Evolutionary conservation across 2,888 invertebrate species (phyloP).

Genomic region (Xylophagus ater): DNA sequence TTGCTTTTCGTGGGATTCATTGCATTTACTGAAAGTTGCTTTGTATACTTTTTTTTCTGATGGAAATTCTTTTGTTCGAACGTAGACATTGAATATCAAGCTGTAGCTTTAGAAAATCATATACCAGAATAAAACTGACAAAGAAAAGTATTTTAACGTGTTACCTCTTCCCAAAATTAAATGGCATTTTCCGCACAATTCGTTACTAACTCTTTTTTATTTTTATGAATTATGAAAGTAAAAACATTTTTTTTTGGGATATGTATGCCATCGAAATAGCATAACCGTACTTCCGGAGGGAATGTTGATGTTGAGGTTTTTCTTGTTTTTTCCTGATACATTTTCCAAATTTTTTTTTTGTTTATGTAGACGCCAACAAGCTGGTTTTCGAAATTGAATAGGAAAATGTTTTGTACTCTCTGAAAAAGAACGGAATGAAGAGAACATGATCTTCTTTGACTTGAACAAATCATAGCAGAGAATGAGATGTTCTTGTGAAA

Average conservation of each 20-base stretch:
- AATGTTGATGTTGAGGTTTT: conserved; percentile 12
- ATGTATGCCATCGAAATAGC: conserved; percentile 16
- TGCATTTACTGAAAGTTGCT: no score
- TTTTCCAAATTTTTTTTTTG: conserved; percentile 4
- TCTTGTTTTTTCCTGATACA: not conserved
- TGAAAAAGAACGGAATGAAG: conserved; percentile 1
- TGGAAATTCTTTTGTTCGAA: no score
- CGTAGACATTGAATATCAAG: no score
- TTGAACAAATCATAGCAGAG: conserved; percentile 4
- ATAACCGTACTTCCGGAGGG: conserved; percentile 17
- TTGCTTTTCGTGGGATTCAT: no score
- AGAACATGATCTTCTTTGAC: conserved; percentile 10
- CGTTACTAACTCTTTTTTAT: conserved; percentile 18
- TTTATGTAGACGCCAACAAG: conserved; percentile 12
- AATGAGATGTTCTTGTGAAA: conserved; percentile 4
- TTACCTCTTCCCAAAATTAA: conserved; percentile 4
- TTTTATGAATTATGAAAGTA: conserved; percentile 18
- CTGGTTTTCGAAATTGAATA: conserved; percentile 6
- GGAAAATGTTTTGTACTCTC: conserved; percentile 3
- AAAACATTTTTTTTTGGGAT: conserved; percentile 14
- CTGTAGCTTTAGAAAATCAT: no score
- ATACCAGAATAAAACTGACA: conserved; percentile 17
- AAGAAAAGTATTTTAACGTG: conserved; percentile 18
- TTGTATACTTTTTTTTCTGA: no score
- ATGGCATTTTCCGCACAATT: conserved; percentile 19